Conservation (phyloP, 2,113 vertebrate species). For the Tamias sibiricus region DNA sequence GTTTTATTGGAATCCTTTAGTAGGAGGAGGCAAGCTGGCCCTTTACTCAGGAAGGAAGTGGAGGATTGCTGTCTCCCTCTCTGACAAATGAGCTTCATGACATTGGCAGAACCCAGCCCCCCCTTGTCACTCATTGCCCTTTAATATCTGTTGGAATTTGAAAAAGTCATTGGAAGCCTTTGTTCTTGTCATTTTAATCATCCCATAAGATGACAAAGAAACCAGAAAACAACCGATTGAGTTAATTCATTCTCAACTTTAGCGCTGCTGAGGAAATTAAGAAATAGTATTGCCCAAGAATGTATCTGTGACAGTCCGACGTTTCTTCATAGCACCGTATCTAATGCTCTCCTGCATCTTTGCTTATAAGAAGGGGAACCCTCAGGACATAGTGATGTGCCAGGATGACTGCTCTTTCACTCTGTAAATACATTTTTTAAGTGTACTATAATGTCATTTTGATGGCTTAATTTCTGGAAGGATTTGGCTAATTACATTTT, state of each 20-base stretch:
- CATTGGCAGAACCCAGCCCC: not conserved
- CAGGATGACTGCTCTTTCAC: slow-evolving; percentile 58
- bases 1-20: not conserved
- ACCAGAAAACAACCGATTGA: not conserved
- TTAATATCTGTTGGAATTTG: not conserved
- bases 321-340: slow-evolving; percentile 38
- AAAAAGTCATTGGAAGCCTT: not conserved
- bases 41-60: not conserved
- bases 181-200: not conserved
- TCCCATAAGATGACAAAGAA: slow-evolving; percentile 41
- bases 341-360: slow-evolving; percentile 45
- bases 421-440: slow-evolving; percentile 77
- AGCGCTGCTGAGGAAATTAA: not conserved
- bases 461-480: slow-evolving; percentile 81
- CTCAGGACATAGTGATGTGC: slow-evolving; percentile 56
- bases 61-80: not conserved
- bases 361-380: slow-evolving; percentile 48
- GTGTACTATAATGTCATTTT: slow-evolving; percentile 77
- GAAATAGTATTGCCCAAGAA: not conserved
- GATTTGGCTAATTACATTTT: slow-evolving; percentile 80
- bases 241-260: slow-evolving; percentile 15
- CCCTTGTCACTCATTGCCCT: not conserved
- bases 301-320: slow-evolving; percentile 52
- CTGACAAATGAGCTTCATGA: not conserved
- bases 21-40: not conserved